These are phyloP conservation scores for Orchesellides sinensis DNA, from an alignment of 2,888 invertebrate species.

Conservation along the genomic window DNA sequence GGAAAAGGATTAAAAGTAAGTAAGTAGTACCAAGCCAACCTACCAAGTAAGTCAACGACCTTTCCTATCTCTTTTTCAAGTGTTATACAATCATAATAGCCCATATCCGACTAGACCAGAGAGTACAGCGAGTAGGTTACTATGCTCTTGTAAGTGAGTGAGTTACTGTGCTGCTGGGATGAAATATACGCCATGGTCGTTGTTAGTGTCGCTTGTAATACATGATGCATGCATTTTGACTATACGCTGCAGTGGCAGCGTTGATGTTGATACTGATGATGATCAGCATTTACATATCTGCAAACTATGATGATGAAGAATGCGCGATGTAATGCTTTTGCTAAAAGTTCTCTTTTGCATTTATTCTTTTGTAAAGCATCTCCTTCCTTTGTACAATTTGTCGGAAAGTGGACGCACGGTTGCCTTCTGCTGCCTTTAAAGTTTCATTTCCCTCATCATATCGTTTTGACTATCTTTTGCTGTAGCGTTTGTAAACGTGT, in stretches of 20 bases:
- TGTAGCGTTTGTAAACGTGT: neutral
- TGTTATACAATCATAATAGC: slow-evolving; percentile 61
- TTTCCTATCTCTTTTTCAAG: slow-evolving; percentile 58
- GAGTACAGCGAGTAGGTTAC: slow-evolving; percentile 58
- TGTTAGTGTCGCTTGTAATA: slow-evolving; percentile 7
- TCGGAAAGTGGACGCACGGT: too few species aligned
- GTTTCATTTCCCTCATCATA: neutral
- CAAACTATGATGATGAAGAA: neutral
- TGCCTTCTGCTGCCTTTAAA: neutral
- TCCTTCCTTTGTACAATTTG: too few species aligned
- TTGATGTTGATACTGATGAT: neutral
- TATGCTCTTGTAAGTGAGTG: neutral
- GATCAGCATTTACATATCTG: too few species aligned
- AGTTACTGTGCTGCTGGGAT: neutral
- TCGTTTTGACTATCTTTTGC: neutral
- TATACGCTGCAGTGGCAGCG: neutral
- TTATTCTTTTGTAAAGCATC: too few species aligned
- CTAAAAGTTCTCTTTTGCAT: too few species aligned
- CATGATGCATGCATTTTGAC: neutral
- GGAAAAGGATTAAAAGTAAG: slow-evolving; percentile 34
- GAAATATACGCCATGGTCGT: too few species aligned
- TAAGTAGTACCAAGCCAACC: slow-evolving; percentile 61
- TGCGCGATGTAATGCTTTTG: neutral
- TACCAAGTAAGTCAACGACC: slow-evolving; percentile 59
- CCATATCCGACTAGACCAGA: slow-evolving; percentile 56